Evolutionary conservation across 2,797 vertebrate species (phyloP).

Genomic region (Telmatherina bonti): DNA sequence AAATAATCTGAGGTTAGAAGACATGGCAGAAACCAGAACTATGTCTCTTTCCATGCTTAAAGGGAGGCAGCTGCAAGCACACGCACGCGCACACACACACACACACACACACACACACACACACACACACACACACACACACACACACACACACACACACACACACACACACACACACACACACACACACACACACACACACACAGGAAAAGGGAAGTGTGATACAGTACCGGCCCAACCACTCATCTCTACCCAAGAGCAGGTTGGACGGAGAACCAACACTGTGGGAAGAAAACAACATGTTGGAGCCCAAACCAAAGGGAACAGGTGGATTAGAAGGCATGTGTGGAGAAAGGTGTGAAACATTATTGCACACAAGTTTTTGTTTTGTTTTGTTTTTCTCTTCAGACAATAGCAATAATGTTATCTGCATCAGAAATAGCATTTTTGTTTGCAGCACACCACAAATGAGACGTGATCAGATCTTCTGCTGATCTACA

Average conservation of each 20-base stretch:
- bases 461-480: slow-evolving; percentile 27
- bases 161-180: slow-evolving; percentile 76
- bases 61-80: slow-evolving; percentile 74
- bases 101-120: slow-evolving; percentile 53
- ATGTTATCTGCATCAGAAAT: slow-evolving; percentile 55
- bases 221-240: slow-evolving; percentile 89
- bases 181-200: slow-evolving; percentile 60
- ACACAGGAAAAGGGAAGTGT: slow-evolving; percentile 78
- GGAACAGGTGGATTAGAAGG: slow-evolving; percentile 69
- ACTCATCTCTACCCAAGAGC: slow-evolving; percentile 89
- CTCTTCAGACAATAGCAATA: slow-evolving; percentile 55
- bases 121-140: slow-evolving; percentile 60
- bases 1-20: slow-evolving; percentile 57
- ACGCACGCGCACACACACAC: too few relatives aligned
- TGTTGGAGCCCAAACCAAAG: slow-evolving; percentile 75
- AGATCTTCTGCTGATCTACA: slow-evolving; percentile 27
- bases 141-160: slow-evolving; percentile 68
- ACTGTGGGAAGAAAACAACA: slow-evolving; percentile 81
- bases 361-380: slow-evolving; percentile 67
- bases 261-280: slow-evolving; percentile 88
- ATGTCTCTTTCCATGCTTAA: slow-evolving; percentile 74
- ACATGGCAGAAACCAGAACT: slow-evolving; percentile 68
- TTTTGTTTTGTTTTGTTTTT: slow-evolving; percentile 2
- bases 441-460: slow-evolving; percentile 18
- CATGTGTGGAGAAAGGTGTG: slow-evolving; percentile 64